A percentile compares a stretch with the other conserved stretches of the same genome.
These are phyloP conservation scores for Coracias cyanogaster DNA, from an alignment of 2,797 vertebrate genomes.

Conservation along the genomic window DNA sequence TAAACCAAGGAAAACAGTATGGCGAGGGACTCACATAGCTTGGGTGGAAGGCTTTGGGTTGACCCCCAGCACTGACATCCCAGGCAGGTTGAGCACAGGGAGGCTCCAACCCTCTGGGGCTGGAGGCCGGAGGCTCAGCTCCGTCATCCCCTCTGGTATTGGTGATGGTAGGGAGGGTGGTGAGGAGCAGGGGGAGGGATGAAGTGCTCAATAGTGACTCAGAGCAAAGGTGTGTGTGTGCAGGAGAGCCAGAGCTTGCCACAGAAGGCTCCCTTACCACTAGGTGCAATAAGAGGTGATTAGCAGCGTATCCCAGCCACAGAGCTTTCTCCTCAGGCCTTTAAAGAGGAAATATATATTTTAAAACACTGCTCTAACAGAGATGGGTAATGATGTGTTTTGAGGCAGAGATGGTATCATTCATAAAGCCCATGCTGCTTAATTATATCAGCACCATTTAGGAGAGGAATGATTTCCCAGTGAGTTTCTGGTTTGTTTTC, in stretches of 20 bases:
- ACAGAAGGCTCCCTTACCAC: background rate
- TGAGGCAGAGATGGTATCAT: slow-evolving; percentile 50
- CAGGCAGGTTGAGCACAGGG: background rate
- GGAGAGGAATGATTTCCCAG: slow-evolving; percentile 46
- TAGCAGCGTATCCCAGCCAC: background rate
- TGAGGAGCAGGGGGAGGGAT: background rate
- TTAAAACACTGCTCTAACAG: slow-evolving; percentile 17
- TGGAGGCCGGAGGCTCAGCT: background rate
- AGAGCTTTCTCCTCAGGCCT: background rate
- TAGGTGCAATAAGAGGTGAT: slow-evolving; percentile 5
- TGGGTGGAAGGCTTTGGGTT: background rate
- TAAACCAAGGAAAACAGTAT: background rate
- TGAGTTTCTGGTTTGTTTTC: slow-evolving; percentile 41
- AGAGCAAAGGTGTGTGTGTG: background rate
- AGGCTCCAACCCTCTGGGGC: background rate
- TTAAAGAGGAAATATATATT: slow-evolving; percentile 33
- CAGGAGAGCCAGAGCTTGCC: background rate
- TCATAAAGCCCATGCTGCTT: slow-evolving; percentile 53
- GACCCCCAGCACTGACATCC: accelerated
- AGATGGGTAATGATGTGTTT: slow-evolving; percentile 61
- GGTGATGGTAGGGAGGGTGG: accelerated
- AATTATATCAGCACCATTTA: slow-evolving; percentile 50
- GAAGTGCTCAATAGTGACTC: background rate
- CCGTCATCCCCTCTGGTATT: accelerated
- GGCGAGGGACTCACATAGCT: background rate